Evolutionary conservation across 2,888 invertebrate species (phyloP), one percentile per base, ranked within the genome.

Genomic region (Pandemis cinnamomeana): DNA sequence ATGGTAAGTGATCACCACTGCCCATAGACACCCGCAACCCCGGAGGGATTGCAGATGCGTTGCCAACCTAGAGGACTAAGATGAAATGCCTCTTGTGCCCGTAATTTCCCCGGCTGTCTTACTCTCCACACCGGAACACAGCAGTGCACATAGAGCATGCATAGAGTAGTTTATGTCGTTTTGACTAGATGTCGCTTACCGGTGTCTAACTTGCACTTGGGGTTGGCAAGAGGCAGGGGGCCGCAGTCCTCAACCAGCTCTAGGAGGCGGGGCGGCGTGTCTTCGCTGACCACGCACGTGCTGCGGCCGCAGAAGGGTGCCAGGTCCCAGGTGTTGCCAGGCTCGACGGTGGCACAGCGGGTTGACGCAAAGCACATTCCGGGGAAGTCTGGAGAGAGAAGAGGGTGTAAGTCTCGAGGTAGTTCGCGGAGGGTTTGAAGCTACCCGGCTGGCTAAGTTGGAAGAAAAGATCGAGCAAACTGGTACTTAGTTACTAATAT

Each of bases 321-420:
- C 81, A 98, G 90, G 71, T 98, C 98, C 98, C 98, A 98, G 75
- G 96, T 95, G 91, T 97, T 96, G 77, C 96, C 97, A 3, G 97
- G 97, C 86, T 98, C 97, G 70, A 98, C 96, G 13, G 98, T 98
- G 58, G 97, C 97, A 90, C 98, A 98, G 73, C 96, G 96, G 72
- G 98, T 98, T 7, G 98, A 98, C 0, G 98, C 98, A 92, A 98
- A 98, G 86, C 98, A 98, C 95, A 97, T 96, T 55, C 97, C 97
- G 66, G 98, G 98, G 95, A 98, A 98, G 91, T 98, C 98, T 94
- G 87, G 2, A 46, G 13, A 58, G 42, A 15, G 8, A 36, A 27
- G 20, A 6, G 20, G 8, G 20, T 55, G 7, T 20, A 20, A 20
- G 55, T 55, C 55, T 55, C 55, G 2, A 7, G 7, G 55, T 8